phyloP scores from a whole-genome alignment of 2,888 invertebrate species.

The Amiota minor region DNA sequence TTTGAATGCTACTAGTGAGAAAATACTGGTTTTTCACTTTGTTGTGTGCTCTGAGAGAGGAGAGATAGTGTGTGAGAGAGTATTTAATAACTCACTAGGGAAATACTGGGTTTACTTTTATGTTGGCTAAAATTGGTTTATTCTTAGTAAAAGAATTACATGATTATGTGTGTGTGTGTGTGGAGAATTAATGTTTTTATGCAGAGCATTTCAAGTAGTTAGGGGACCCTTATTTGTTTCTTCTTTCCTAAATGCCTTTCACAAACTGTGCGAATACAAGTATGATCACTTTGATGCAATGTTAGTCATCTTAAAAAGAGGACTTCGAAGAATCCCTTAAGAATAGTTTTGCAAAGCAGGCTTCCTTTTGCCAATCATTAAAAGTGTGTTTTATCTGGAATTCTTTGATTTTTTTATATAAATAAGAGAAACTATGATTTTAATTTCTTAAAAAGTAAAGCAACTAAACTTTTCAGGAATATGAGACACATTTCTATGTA shows the following conservation, averaged over 20 bases:
- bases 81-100: background rate
- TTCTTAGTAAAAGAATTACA: background rate
- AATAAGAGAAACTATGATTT: too few relatives aligned
- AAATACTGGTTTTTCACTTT: constrained; percentile 13
- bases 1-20: background rate
- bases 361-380: too few relatives aligned
- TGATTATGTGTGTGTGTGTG: background rate
- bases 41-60: background rate
- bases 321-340: too few relatives aligned
- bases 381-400: too few relatives aligned
- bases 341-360: too few relatives aligned
- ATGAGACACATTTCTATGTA: too few relatives aligned
- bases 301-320: too few relatives aligned
- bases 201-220: constrained; percentile 15
- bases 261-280: background rate
- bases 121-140: background rate
- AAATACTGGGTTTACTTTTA: constrained; percentile 8
- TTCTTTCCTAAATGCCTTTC: background rate
- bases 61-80: background rate
- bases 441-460: too few relatives aligned
- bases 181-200: background rate
- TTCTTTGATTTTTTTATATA: too few relatives aligned
- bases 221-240: constrained; percentile 6
- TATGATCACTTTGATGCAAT: too few relatives aligned
- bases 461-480: too few relatives aligned